phyloP scores from a whole-genome alignment of 2,113 vertebrate species.

The Scytalopus superciliaris region DNA sequence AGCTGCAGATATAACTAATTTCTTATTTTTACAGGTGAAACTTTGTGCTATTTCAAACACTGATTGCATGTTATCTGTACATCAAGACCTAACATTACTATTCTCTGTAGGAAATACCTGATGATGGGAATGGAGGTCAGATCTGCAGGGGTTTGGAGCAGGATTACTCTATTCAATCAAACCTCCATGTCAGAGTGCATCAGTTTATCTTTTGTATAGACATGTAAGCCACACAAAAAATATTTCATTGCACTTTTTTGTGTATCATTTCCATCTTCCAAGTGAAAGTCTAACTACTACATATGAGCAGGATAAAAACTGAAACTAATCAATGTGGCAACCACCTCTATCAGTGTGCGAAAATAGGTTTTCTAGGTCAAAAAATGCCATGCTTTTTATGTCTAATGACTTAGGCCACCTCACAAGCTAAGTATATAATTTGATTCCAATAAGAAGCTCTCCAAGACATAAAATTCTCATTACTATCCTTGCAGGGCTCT shows the following conservation, averaged over 20 bases:
- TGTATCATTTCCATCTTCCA: neutral
- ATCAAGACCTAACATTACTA: neutral
- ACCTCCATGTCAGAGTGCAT: neutral
- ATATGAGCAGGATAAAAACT: neutral
- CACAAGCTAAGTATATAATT: slow-evolving; percentile 24
- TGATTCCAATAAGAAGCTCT: slow-evolving; percentile 28
- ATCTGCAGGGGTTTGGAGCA: neutral
- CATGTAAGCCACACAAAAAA: neutral
- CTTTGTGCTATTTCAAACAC: neutral
- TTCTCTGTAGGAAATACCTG: neutral
- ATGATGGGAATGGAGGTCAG: neutral
- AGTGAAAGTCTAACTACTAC: neutral
- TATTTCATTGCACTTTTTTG: neutral
- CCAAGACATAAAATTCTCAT: slow-evolving; percentile 38
- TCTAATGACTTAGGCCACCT: neutral
- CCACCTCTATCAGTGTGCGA: neutral
- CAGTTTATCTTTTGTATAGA: neutral
- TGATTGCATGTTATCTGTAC: neutral
- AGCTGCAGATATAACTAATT: neutral
- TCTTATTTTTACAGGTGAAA: neutral
- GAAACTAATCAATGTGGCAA: neutral
- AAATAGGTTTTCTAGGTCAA: slow-evolving; percentile 23
- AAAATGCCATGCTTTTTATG: neutral
- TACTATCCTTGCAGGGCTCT: neutral
- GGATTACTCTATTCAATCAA: slow-evolving; percentile 18